phyloP scores from a whole-genome alignment of 2,797 vertebrate species.

The Spea hammondii region DNA sequence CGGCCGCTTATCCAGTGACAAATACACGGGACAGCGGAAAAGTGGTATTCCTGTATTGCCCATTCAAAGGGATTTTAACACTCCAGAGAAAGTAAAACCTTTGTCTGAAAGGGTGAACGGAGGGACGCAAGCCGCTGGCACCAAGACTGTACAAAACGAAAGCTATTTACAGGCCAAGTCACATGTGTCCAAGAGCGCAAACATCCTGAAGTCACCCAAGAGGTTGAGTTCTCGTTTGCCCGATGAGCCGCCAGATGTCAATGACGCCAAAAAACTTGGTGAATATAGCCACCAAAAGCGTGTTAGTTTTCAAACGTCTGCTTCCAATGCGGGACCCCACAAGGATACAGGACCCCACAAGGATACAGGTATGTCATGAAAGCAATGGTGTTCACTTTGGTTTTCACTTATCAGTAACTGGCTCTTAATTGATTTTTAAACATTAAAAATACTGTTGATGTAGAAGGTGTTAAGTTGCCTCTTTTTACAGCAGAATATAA shows the following conservation, averaged over 20 bases:
- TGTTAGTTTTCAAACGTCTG: constrained; percentile 32
- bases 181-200: constrained; percentile 9
- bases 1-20: not conserved
- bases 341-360: constrained; percentile 8
- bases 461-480: not conserved
- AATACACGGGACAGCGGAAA: not conserved
- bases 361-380: not conserved
- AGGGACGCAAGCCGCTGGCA: not conserved
- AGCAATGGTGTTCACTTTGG: too few species aligned
- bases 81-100: not conserved
- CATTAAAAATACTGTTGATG: too few species aligned
- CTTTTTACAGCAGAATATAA: constrained; percentile 51
- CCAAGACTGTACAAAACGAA: not conserved
- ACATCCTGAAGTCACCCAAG: constrained; percentile 11
- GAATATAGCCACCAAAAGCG: constrained; percentile 28
- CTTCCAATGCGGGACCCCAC: not conserved
- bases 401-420: too few species aligned
- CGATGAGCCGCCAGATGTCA: not conserved
- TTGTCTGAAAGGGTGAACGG: not conserved
- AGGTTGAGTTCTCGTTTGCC: constrained; percentile 6
- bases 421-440: too few species aligned
- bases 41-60: not conserved
- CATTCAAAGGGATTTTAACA: not conserved
- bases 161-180: constrained; percentile 4
- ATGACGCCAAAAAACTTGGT: not conserved